Conservation (phyloP, 2,113 vertebrate genomes). For the Hemicordylus capensis region DNA sequence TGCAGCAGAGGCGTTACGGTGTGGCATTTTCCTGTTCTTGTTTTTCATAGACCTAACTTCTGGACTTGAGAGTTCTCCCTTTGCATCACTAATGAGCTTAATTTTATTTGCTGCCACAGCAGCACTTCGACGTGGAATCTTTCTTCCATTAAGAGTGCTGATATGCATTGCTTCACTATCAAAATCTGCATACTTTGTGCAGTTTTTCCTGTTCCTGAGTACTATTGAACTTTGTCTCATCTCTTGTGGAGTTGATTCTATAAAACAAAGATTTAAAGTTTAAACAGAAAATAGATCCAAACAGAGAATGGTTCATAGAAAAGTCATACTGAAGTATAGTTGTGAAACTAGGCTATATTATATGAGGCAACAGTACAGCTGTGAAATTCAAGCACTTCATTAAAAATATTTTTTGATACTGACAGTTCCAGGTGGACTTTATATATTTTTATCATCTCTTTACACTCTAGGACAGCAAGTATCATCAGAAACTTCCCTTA, state of each 20-base stretch:
- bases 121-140: conserved; percentile 78
- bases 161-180: conserved; percentile 33
- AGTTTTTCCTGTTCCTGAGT: conserved; percentile 38
- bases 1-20: conserved; percentile 51
- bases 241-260: conserved; percentile 61
- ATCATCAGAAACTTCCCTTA: not conserved
- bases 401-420: not conserved
- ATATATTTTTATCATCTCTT: not conserved
- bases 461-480: too few species aligned
- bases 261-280: conserved; percentile 55
- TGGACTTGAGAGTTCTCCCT: conserved; percentile 65
- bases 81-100: conserved; percentile 77
- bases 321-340: not conserved
- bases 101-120: conserved; percentile 83
- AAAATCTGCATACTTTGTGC: conserved; percentile 46
- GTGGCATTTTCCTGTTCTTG: conserved; percentile 60
- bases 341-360: not conserved
- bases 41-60: conserved; percentile 55
- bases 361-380: not conserved
- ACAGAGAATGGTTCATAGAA: not conserved
- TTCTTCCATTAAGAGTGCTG: conserved; percentile 35
- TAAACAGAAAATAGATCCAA: not conserved
- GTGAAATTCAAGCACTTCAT: not conserved
- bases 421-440: not conserved
- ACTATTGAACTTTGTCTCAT: conserved; percentile 56